Evolutionary conservation across 2,888 invertebrate species (phyloP), one percentile per base, ranked within the genome.

Genomic region (Dynastes tityus): DNA sequence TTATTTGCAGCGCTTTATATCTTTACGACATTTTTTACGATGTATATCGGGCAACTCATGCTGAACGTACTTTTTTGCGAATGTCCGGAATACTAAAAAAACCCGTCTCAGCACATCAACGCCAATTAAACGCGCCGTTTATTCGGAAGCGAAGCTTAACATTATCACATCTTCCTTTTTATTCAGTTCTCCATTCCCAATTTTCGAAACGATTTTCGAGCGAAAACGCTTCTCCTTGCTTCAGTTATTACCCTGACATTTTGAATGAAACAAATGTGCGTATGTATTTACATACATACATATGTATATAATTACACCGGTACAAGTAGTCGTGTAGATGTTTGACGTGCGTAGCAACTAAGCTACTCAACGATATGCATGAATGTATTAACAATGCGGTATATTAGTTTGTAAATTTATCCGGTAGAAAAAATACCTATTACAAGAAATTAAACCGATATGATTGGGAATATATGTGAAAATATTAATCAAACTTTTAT

Each of bases 91-190:
- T 73, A 40, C 16, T 61, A 61, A 53, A 73, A 37, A 40, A 61
- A 32, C 58, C 45, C 61, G 27, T 37, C 22, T 55, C 73, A 40
- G 45, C 73, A 61, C 61, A 61, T 73, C 73, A 22, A 61, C 40
- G 61, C 58, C 61, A 61, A 73, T 73, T 73, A 73, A 58, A 73
- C 73, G 61, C 73, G 40, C 37, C 40, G 73, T 73, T 73, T 73
- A 61, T 73, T 73, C 45, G 58, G 22, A 49, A 73, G 45, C 61
- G 61, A 73, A 6, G 45, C 40, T 61, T 58, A 73, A 61, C 61
- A 37, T 55, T 73, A 73, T 22, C 73, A 73, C 61, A n/a, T 32
- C 58, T 61, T 58, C 58, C 40, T 73, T 45, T 73, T 73, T 73
- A 58, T 40, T 61, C 37, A 27, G 3, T 9, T 16, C 37, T 40